phyloP scores from a whole-genome alignment of 2,797 vertebrate genomes.

The Chanos chanos region DNA sequence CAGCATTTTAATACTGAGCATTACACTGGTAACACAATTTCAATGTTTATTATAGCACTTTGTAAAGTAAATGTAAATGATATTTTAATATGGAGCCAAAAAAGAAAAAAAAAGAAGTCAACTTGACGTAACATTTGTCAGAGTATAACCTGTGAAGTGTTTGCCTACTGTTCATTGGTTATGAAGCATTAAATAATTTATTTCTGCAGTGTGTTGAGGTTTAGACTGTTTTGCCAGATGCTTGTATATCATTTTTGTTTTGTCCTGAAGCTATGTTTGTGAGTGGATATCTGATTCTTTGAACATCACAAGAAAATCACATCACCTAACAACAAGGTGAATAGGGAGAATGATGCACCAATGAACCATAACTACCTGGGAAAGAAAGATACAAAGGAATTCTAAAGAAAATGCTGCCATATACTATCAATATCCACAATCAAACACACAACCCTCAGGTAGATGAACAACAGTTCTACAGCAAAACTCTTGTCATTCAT shows the following conservation, averaged over 20 bases:
- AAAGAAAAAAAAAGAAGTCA: conserved; percentile 56
- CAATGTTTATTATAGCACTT: conserved; percentile 69
- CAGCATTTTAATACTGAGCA: conserved; percentile 53
- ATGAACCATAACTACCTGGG: not conserved
- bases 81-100: conserved; percentile 81
- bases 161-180: conserved; percentile 78
- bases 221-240: conserved; percentile 63
- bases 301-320: not conserved
- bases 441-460: conserved; percentile 22
- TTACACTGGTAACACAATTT: conserved; percentile 57
- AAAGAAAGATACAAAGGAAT: not conserved
- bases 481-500: not conserved
- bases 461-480: not conserved
- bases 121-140: conserved; percentile 77
- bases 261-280: conserved; percentile 23
- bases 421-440: too few species aligned
- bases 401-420: not conserved
- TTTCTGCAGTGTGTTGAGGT: conserved; percentile 75
- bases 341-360: not conserved
- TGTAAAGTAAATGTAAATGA: conserved; percentile 82
- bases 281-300: not conserved
- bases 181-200: conserved; percentile 69
- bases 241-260: conserved; percentile 57
- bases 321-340: not conserved
- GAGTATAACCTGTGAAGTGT: conserved; percentile 80